A percentile compares a stretch with the other conserved stretches of the same genome.
phyloP scores from a whole-genome alignment of 2,888 invertebrate genomes.

The Synergus gifuensis region DNA sequence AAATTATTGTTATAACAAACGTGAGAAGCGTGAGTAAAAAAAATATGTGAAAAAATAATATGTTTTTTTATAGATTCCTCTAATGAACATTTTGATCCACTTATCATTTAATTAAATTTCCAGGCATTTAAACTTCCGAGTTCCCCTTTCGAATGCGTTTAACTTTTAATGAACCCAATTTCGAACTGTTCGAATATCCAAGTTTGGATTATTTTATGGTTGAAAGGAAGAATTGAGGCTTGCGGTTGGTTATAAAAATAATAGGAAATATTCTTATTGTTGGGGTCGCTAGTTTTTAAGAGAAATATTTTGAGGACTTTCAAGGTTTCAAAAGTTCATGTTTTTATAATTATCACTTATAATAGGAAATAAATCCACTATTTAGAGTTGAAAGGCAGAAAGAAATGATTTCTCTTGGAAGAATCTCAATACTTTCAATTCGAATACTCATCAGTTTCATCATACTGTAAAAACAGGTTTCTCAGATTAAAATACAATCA shows the following conservation, averaged over 20 bases:
- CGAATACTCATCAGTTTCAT: neutral
- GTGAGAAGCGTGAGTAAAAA: too few relatives aligned
- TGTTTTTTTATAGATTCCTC: too few relatives aligned
- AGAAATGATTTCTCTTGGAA: neutral
- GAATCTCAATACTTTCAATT: neutral
- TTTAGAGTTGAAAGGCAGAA: neutral
- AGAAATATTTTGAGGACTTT: too few relatives aligned
- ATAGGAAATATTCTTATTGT: constrained; percentile 1
- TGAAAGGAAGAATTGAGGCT: neutral
- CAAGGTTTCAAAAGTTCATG: too few relatives aligned
- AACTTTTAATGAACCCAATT: constrained; percentile 39
- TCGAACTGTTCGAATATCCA: constrained; percentile 33
- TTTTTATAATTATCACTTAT: too few relatives aligned
- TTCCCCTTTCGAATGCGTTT: constrained; percentile 5
- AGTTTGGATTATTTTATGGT: constrained; percentile 30
- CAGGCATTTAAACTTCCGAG: constrained; percentile 18
- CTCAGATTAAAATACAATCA: too few relatives aligned
- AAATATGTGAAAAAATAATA: too few relatives aligned
- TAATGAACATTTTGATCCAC: constrained; percentile 16
- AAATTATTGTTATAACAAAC: too few relatives aligned
- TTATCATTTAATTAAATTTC: constrained; percentile 32
- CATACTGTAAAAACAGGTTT: neutral
- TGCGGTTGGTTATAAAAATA: neutral
- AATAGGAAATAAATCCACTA: neutral
- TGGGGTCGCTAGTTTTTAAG: neutral